Evolutionary conservation across 2,888 invertebrate genomes (phyloP).

Genomic region (Acanthoscelides obtectus): DNA sequence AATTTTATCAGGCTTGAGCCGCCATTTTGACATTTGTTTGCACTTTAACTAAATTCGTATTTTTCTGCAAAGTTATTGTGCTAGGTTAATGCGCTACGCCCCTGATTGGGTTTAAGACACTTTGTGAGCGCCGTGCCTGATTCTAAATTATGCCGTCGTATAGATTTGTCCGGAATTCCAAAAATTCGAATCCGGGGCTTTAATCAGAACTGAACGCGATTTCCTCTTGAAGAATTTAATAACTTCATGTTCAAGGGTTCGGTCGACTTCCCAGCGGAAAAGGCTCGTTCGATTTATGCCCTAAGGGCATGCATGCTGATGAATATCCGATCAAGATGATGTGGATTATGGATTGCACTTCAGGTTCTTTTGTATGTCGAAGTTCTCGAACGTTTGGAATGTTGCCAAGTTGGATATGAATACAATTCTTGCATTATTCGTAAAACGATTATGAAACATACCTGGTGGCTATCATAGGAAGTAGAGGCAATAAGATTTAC

Average conservation of each 20-base stretch:
- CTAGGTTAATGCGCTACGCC: neutral
- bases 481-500: too few relatives aligned
- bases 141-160: neutral
- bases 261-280: neutral
- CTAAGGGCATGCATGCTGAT: neutral
- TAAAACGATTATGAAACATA: too few relatives aligned
- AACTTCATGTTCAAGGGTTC: neutral
- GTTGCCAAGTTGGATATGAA: neutral
- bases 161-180: neutral
- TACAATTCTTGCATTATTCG: neutral
- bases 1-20: too few relatives aligned
- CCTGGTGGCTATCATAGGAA: too few relatives aligned
- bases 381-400: neutral
- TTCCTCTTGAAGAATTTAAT: neutral
- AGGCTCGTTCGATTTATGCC: neutral
- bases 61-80: too few relatives aligned
- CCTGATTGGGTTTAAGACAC: neutral
- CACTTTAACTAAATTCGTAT: too few relatives aligned
- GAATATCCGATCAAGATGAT: neutral
- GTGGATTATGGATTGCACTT: neutral
- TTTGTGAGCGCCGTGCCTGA: neutral
- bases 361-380: neutral
- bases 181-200: neutral
- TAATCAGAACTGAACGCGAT: neutral
- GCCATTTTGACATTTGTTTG: too few relatives aligned